Conservation (phyloP, 23 tunicate genomes). For the Halocynthia roretzi region DNA sequence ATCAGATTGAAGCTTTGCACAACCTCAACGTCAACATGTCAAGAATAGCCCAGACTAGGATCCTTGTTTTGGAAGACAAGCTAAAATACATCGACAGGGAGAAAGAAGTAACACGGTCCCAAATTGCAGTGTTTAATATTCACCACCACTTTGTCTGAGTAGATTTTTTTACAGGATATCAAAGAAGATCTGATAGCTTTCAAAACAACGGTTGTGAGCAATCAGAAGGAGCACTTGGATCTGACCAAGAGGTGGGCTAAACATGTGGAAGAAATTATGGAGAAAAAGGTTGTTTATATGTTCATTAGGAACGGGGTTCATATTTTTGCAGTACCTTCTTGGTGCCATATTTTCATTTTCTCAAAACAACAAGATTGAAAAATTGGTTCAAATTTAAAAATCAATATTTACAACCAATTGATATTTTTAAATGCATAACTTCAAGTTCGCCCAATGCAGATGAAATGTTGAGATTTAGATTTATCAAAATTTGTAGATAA, state of each 20-base stretch:
- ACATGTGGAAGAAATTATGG: conserved; percentile 2
- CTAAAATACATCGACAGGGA: not conserved
- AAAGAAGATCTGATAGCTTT: not conserved
- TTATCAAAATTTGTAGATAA: too few species aligned
- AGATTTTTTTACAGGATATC: not conserved
- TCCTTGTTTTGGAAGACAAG: not conserved
- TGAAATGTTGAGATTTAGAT: too few species aligned
- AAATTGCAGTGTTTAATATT: not conserved
- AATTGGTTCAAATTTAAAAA: too few species aligned
- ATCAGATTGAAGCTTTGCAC: not conserved
- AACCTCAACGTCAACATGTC: not conserved
- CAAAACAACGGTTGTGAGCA: not conserved
- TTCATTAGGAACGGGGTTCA: too few species aligned
- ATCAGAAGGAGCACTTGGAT: conserved; percentile 3
- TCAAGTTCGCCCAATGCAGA: too few species aligned
- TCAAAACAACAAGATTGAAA: too few species aligned
- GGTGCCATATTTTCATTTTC: too few species aligned
- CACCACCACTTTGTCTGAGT: too few species aligned
- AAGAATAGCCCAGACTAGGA: not conserved
- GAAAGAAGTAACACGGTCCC: not conserved
- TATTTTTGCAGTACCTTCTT: too few species aligned
- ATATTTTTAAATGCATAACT: too few species aligned
- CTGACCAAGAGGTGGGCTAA: not conserved
- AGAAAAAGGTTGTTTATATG: not conserved
- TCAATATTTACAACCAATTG: too few species aligned